Conservation (phyloP, 1,140 invertebrate genomes). For the Diachasmimorpha longicaudata region DNA sequence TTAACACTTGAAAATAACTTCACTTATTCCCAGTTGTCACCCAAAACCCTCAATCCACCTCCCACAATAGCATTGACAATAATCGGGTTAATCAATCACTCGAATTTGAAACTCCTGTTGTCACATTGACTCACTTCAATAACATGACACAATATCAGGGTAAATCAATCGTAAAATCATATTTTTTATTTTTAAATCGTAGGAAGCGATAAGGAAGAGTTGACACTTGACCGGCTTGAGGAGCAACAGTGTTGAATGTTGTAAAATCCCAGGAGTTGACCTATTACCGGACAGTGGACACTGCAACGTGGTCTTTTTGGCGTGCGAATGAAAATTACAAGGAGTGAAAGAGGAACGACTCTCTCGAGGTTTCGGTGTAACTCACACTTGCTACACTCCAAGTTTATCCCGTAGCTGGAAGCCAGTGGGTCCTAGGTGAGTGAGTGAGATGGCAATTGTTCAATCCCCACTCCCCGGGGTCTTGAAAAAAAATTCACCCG, state of each 20-base stretch:
- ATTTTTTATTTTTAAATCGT: neutral
- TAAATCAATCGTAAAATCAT: too few species aligned
- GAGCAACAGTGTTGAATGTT: neutral
- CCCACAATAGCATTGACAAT: neutral
- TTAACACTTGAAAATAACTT: conserved; percentile 15
- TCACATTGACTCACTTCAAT: neutral
- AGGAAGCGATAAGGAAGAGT: neutral
- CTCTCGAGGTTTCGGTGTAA: neutral
- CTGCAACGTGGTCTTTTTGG: conserved; percentile 8
- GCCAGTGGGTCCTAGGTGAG: neutral
- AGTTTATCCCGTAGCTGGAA: neutral
- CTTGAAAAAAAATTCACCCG: neutral
- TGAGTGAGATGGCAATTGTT: neutral
- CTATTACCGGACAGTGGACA: conserved; percentile 10
- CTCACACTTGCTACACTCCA: neutral
- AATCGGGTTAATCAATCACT: neutral
- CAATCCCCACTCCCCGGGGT: neutral
- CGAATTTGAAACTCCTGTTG: neutral
- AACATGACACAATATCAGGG: neutral
- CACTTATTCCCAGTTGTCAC: conserved; percentile 10
- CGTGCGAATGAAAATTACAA: conserved; percentile 21
- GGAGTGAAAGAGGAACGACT: neutral
- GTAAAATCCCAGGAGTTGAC: conserved; percentile 7
- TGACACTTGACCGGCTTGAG: neutral
- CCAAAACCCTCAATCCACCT: neutral